A percentile compares a stretch with the other conserved stretches of the same genome.
Evolutionary conservation across 2,113 vertebrate species (phyloP).

Genomic region (Cichladusa arquata): DNA sequence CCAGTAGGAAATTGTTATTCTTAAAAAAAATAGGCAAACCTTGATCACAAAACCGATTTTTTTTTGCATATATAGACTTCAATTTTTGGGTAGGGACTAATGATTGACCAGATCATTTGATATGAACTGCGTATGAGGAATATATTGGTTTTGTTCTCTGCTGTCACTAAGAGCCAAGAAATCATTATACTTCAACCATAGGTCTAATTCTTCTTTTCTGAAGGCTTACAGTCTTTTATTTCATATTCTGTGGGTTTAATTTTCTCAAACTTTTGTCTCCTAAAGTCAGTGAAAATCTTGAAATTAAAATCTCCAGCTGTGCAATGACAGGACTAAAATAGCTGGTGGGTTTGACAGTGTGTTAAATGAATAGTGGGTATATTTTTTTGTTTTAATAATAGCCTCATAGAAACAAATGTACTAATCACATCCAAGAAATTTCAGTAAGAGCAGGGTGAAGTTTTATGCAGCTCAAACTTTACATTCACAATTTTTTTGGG

Average conservation of each 20-base stretch:
- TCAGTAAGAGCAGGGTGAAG: too few relatives aligned
- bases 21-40: not conserved
- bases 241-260: not conserved
- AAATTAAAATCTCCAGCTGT: not conserved
- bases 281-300: not conserved
- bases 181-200: not conserved
- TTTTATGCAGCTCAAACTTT: too few relatives aligned
- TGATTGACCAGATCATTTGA: not conserved
- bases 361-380: not conserved
- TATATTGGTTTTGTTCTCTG: not conserved
- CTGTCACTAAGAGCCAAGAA: not conserved
- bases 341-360: not conserved
- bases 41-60: not conserved
- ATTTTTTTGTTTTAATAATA: not conserved
- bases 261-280: not conserved
- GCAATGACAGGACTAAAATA: not conserved
- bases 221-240: not conserved
- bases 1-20: not conserved
- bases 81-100: not conserved
- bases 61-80: not conserved
- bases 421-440: not conserved
- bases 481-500: too few relatives aligned
- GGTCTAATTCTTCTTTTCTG: not conserved
- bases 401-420: not conserved
- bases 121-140: not conserved